Percentiles rank a stretch among this genome's conserved stretches.
These are phyloP conservation scores for Oxystoma pomonae DNA, from an alignment of 2,888 invertebrate genomes.

Conservation along the genomic window DNA sequence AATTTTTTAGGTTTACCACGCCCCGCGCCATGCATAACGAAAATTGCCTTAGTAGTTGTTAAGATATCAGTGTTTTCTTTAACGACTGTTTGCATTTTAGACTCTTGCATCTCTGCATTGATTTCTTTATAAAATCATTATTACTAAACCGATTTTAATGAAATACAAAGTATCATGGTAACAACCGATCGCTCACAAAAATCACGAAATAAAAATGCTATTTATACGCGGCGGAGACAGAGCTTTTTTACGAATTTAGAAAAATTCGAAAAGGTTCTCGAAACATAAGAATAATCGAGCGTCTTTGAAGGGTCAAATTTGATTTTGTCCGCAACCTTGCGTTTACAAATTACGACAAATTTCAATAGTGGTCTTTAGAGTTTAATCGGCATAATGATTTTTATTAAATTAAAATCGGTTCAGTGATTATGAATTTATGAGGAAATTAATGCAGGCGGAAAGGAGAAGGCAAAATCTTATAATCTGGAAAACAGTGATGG, in stretches of 20 bases:
- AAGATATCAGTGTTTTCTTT: neutral
- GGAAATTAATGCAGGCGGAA: neutral
- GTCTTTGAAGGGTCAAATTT: neutral
- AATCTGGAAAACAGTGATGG: neutral
- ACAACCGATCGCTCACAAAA: too few relatives aligned
- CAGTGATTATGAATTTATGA: neutral
- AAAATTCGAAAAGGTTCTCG: too few relatives aligned
- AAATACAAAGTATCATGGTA: neutral
- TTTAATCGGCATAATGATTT: too few relatives aligned
- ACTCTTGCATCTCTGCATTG: neutral
- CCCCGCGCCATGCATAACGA: neutral
- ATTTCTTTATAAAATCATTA: neutral
- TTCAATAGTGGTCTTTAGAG: neutral
- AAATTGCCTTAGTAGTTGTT: neutral
- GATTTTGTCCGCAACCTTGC: neutral
- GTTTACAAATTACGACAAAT: neutral
- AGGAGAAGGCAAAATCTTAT: neutral
- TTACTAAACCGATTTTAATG: neutral
- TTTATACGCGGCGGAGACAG: too few relatives aligned
- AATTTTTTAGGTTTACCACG: too few relatives aligned
- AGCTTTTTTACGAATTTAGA: too few relatives aligned
- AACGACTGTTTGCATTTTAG: neutral
- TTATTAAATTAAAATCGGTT: too few relatives aligned
- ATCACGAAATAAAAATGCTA: too few relatives aligned
- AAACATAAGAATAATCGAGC: too few relatives aligned